Evolutionary conservation across 1,140 invertebrate genomes (phyloP), one percentile per base, ranked within the genome.

Genomic region (Dendroctonus valens): DNA sequence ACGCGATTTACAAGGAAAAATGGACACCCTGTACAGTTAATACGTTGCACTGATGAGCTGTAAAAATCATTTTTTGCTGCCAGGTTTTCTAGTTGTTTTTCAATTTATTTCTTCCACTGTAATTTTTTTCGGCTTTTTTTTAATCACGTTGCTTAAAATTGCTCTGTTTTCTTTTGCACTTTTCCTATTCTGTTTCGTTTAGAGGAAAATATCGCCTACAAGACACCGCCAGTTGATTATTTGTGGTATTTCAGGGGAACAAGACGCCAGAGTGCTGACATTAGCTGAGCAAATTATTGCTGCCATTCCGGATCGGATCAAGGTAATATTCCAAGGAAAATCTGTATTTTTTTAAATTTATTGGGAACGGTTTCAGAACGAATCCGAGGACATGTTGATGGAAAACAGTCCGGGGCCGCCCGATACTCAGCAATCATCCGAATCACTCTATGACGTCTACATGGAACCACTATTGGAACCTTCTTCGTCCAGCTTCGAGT

Each of bases 281-380:
- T 82, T 98, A 74, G 96, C 96, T 53, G 94, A 97, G 78, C 94
- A 98, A 82, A 98, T 99, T 73, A 98, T 98, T 75, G 96, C 94
- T 42, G 96, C 96, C 7, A 94, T 98, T 84, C 96, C 96, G 59
- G 94, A 97, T 71, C 85, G 94, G 73, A 98, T 97, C 76, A 98
- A 98, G 87, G 91, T 91, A 77, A 74, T 52, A 49, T 48, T 59
- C 51, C 39, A 48, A n/a, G n/a, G 8, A 37, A 11, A 48, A 53
- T 15, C 26, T 14, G 5, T 14, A 5, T 7, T 37, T 14, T 53
- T 53, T n/a, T 11, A 2, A 0, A 46, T 2, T 46, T 53, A 53
- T 53, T 53, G 26, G 5, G 12, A 15, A 53, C 9, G 0, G 12
- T 53, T 12, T 15, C 26, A 86, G 84, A 86, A 87, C 76, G 85